A percentile compares a stretch with the other conserved stretches of the same genome.
These are phyloP conservation scores for Phyllotreta striolata DNA, from an alignment of 2,888 invertebrate genomes.

Conservation along the genomic window DNA sequence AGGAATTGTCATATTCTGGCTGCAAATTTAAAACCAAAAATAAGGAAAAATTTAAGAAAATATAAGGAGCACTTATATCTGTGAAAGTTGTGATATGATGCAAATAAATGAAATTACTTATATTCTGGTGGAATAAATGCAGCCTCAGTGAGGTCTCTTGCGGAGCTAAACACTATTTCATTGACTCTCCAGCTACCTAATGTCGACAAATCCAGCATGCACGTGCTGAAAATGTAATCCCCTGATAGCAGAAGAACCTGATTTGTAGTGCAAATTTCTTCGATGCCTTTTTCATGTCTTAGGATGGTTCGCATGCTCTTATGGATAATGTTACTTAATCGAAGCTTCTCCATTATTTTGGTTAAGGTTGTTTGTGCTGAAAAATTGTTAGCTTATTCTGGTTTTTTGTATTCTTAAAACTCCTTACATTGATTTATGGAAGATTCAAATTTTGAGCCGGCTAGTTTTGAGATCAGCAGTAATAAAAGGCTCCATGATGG, in stretches of 20 bases:
- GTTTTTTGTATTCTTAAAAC: not conserved
- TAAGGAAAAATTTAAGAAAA: no score
- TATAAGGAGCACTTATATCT: no score
- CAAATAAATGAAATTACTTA: slow-evolving; percentile 52
- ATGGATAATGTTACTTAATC: slow-evolving; percentile 89
- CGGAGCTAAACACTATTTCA: slow-evolving; percentile 85
- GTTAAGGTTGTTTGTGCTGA: slow-evolving; percentile 88
- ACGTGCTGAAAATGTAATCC: slow-evolving; percentile 90
- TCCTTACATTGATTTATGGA: slow-evolving; percentile 54
- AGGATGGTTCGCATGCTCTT: slow-evolving; percentile 78
- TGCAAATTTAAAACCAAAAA: no score
- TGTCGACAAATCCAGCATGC: slow-evolving; percentile 84
- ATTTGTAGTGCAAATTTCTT: slow-evolving; percentile 90
- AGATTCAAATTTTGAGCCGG: slow-evolving; percentile 78
- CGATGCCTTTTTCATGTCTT: slow-evolving; percentile 61
- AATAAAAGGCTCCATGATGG: slow-evolving; percentile 94
- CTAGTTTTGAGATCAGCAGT: slow-evolving; percentile 87
- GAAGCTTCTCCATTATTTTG: slow-evolving; percentile 95
- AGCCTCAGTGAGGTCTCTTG: slow-evolving; percentile 86
- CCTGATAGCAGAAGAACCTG: slow-evolving; percentile 90
- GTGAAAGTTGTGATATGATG: not conserved
- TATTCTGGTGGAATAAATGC: slow-evolving; percentile 87
- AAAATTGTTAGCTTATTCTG: slow-evolving; percentile 64
- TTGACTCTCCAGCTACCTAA: slow-evolving; percentile 81
- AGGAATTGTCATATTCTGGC: no score